Base-by-base conservation (phyloP, 2,113 vertebrate genomes). In the Dinomys branickii region DNA sequence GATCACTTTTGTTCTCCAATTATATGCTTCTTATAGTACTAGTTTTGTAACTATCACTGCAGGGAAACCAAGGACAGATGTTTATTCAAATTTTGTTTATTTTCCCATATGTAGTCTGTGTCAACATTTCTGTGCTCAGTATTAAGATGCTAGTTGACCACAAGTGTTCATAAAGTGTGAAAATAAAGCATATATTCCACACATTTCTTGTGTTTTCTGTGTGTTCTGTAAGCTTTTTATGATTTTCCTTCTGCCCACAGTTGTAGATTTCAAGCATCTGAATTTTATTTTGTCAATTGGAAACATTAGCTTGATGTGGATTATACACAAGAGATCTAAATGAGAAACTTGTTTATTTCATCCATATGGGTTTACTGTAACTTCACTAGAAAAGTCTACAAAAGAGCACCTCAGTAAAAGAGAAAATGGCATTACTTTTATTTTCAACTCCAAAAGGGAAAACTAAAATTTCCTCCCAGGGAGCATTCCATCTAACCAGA, bases 221-320 rank as follows among this genome's bases (percentile, higher is more conserved):
- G 3, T 22, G 65, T 95, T 69, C 92, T 96, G 47, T 94, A 89
- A 54, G 9, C 10, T 47, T 80, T 96, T 35, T 35, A 38, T 77
- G 73, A 65, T 14, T 41, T 61, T 44, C 85, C 50, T 41, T 4
- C 22, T 58, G 96, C 96, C 41, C 71, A 96, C 95, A 71, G 77
- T n/a, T 84, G 50, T 86, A 92, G 73, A 78, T 97, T 97, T 97
- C 86, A 71, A 97, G 90, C 82, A 97, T 88, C 95, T 56, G 97
- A 95, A 75, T 95, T 97, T 94, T 98, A 85, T 98, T 98, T 98
- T 94, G 96, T 97, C 93, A 97, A 44, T 98, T 98, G 96, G 44
- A 82, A 98, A 92, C 77, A 94, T 81, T 96, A 97, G 71, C 94
- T 26, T 97, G 22, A 93, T 96, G 63, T 96, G 63, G 90, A 97